These are phyloP conservation scores for Mythimna impura DNA, from an alignment of 2,888 invertebrate genomes.

Conservation along the genomic window DNA sequence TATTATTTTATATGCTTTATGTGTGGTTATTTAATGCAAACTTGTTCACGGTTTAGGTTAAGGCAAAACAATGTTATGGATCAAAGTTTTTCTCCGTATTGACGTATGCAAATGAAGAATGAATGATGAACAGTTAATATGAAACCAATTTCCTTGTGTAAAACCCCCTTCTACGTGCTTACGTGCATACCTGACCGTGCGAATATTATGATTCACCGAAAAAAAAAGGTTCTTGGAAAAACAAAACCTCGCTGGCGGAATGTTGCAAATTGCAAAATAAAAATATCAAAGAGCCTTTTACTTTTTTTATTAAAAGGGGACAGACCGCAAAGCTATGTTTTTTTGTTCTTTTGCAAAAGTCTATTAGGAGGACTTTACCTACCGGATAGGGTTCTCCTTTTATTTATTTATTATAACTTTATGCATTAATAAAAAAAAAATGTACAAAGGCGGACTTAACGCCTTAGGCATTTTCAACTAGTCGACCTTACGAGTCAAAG, in stretches of 20 bases:
- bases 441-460: too few species aligned
- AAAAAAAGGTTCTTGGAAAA: constrained; percentile 75
- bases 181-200: constrained; percentile 71
- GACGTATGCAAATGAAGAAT: constrained; percentile 7
- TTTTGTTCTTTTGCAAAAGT: neutral
- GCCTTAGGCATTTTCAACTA: too few species aligned
- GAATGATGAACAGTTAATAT: constrained; percentile 59
- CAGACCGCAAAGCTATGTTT: neutral
- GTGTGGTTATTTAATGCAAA: too few species aligned
- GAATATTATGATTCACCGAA: constrained; percentile 80
- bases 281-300: constrained; percentile 18
- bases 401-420: neutral
- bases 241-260: constrained; percentile 17
- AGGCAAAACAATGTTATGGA: constrained; percentile 13
- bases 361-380: neutral
- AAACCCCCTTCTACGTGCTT: constrained; percentile 67
- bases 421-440: too few species aligned
- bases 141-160: constrained; percentile 73
- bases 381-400: neutral
- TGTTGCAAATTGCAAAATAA: constrained; percentile 4
- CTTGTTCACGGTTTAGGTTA: too few species aligned
- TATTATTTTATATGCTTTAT: too few species aligned
- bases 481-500: too few species aligned
- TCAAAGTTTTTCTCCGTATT: constrained; percentile 22
- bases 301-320: constrained; percentile 9